These are phyloP conservation scores for Lepisosteus osseus DNA, from an alignment of 2,113 vertebrate species.

Conservation along the genomic window DNA sequence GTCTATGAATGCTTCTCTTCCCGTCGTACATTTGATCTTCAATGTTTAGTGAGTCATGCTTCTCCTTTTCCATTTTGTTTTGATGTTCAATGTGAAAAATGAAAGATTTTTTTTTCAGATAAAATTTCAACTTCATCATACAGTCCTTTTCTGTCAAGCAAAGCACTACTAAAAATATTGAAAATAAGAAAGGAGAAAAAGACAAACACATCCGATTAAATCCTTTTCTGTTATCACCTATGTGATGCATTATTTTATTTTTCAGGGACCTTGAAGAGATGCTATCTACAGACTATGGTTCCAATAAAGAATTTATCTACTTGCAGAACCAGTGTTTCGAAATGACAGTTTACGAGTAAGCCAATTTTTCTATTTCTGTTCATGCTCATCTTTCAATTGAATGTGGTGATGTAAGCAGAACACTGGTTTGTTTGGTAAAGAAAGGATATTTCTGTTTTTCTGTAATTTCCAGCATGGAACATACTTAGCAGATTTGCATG, in stretches of 20 bases:
- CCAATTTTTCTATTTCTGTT: neutral
- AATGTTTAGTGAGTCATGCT: too few species aligned
- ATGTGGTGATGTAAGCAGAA: too few species aligned
- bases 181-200: neutral
- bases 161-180: too few species aligned
- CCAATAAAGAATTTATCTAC: constrained; percentile 62
- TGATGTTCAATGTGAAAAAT: too few species aligned
- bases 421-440: too few species aligned
- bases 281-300: constrained; percentile 54
- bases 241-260: neutral
- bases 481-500: constrained; percentile 40
- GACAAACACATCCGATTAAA: neutral
- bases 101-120: too few species aligned
- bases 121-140: too few species aligned
- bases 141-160: too few species aligned
- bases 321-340: constrained; percentile 57
- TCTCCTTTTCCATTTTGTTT: too few species aligned
- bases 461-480: constrained; percentile 37
- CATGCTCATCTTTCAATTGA: constrained; percentile 5
- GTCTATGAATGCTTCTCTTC: too few species aligned
- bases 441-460: constrained; percentile 26
- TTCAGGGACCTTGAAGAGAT: constrained; percentile 53
- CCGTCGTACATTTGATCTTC: too few species aligned
- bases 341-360: constrained; percentile 56
- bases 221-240: neutral